Evolutionary conservation across 1,140 invertebrate species (phyloP), one percentile per base, ranked within the genome.

Genomic region (Saccostrea glomerata): DNA sequence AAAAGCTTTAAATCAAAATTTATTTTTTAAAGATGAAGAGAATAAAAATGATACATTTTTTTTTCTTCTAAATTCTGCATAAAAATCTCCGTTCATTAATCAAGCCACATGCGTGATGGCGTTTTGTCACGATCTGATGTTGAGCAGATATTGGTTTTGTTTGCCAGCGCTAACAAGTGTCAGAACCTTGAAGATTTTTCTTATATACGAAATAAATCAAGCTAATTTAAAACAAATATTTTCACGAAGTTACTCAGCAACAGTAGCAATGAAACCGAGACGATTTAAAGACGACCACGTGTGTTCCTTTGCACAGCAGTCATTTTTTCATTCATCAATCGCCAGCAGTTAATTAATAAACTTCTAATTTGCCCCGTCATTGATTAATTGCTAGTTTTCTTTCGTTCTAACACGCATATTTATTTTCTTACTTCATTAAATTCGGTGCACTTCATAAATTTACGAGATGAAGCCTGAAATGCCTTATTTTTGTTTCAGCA

Each of bases 371-470:
- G 23, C 23, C 1, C 13, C 23, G 70, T 36, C 70, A 73, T 36
- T 73, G 70, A 73, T 73, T 73, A 73, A 73, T 73, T 13, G 70
- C 70, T 73, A 73, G 70, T 73, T 73, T 73, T 73, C 70, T 73
- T 73, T 73, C 25, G 25, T 73, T 9, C 70, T 30, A 73, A 25
- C 70, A 73, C 9, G 23, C 23, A 30, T 73, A 30, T 73, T 73
- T 73, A 73, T 73, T 73, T 73, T 25, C 70, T 73, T 73, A 73
- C 70, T 73, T 73, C 70, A 73, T 73, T 25, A 73, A 73, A 73
- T 30, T 73, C 23, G 70, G 70, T 73, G 70, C 70, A 73, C 25
- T 36, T 73, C 70, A 73, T 30, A 73, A 73, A 73, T 73, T 13
- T 15, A 20, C 0, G 20, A 15, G 13, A 15, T 60, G 58, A 20